Base-by-base conservation (phyloP, 2,797 vertebrate genomes). In the Austrolebias charrua region DNA sequence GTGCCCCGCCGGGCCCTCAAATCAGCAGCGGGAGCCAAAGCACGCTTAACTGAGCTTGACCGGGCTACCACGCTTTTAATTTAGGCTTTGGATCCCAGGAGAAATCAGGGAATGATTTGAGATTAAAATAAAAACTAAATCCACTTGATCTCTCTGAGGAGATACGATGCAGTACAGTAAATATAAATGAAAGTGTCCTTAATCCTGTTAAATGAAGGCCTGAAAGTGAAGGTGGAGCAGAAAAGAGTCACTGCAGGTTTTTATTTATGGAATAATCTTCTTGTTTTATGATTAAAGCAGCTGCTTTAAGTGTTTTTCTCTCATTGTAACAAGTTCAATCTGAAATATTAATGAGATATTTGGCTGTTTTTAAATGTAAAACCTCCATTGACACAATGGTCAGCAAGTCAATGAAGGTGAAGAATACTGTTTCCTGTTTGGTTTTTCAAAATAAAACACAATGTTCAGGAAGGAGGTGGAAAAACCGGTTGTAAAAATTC, bases 1-100 rank as follows among this genome's bases (percentile, higher is more conserved):
- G 87, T 90, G 77, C 33, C 55, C 29, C 77, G 4, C 45, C 81
- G 45, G 73, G 75, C 82, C 69, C 83, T 85, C 71, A 80, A 83
- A 79, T 86, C 76, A 83, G 76, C 79, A 84, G 85, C 58, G 18
- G 82, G 86, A 82, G 79, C 56, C 67, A 78, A 69, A 78, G 64
- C 73, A 84, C 65, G 75, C 86, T 75, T 82, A 85, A 90, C 81
- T 49, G 73, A 62, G 72, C 68, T 54, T 81, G 83, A 88, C 85
- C 84, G 77, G 38, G 9, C 50, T 4, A 45, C 44, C 52, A 2
- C 74, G 68, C 68, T 77, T 66, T 52, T 57, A 60, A 6, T 35
- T n/a, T 0, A 5, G 20, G 16, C 20, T 40, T n/a, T 20, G 18
- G 0, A 10, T 29, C 55, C 20, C 12, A 28, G 3, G 62, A 5